Base-by-base conservation (phyloP, 2,797 vertebrate genomes). In the Micromesistius poutassou region DNA sequence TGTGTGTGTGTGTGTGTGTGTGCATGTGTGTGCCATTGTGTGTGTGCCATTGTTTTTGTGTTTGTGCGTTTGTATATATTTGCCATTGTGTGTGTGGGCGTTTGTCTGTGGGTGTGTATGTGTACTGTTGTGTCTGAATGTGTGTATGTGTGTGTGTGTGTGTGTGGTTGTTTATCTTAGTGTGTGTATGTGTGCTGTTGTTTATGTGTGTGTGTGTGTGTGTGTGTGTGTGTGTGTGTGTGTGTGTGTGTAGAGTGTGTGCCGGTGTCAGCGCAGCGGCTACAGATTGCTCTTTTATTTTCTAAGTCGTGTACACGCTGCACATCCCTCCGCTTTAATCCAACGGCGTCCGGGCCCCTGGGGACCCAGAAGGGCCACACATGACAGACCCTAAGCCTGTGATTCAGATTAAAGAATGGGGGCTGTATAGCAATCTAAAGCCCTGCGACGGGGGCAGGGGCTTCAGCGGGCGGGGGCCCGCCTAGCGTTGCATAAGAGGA, bases 381-480 rank as follows among this genome's bases (percentile, higher is more conserved):
- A 84, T 83, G 85, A 87, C 87, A 82, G 84, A 80, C 79, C 81
- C 35, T 88, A 90, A 92, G 75, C 85, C 83, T 72, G 83, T 87
- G 88, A 91, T 84, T 91, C 84, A 75, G 84, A 91, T 92, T 87
- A 88, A 88, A 87, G 42, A 88, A 85, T 76, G 74, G 87, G 77
- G 79, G 78, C 82, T 81, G 78, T 85, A 79, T 83, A 78, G 72
- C 80, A 80, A 78, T 85, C 79, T 84, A 75, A 82, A 81, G 82
- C 81, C 79, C 19, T 73, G 66, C 85, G 88, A 90, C 86, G 86
- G 77, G 85, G 80, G 77, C n/a, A 19, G 84, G 83, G 77, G 81
- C 74, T 76, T 84, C 77, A 75, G 75, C 76, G 31, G 66, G 22
- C 38, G 78, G 22, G 73, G 70, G 71, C 80, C 84, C 68, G 71